phyloP scores from a whole-genome alignment of 2,797 vertebrate species.

The Botia almorhae region DNA sequence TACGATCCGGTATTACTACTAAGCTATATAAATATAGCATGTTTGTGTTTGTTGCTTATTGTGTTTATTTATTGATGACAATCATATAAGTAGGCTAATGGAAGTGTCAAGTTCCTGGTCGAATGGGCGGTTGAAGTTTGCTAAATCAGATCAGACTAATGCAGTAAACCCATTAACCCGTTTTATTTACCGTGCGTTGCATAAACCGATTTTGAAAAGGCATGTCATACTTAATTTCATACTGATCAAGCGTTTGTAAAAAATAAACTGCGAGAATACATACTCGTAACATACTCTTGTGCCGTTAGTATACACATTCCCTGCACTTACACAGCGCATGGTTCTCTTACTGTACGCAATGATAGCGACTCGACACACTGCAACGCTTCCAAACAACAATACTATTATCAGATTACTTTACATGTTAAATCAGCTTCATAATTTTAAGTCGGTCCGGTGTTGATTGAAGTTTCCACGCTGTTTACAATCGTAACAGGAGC shows the following conservation, averaged over 20 bases:
- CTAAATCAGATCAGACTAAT: neutral
- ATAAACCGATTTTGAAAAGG: neutral
- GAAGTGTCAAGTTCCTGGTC: neutral
- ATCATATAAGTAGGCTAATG: neutral
- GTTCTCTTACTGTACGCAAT: too few relatives aligned
- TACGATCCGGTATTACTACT: too few relatives aligned
- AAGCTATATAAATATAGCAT: neutral
- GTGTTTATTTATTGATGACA: neutral
- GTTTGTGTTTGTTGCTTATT: neutral
- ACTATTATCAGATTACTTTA: too few relatives aligned
- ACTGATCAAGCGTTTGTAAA: neutral
- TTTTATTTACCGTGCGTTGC: neutral
- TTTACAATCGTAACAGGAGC: conserved; percentile 72
- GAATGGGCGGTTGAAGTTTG: neutral
- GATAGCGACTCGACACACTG: too few relatives aligned
- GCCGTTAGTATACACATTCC: too few relatives aligned
- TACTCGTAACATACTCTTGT: too few relatives aligned
- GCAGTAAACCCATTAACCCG: neutral
- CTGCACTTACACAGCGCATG: too few relatives aligned
- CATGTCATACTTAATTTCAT: neutral
- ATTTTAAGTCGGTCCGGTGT: neutral
- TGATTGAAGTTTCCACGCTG: conserved; percentile 28
- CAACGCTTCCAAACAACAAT: too few relatives aligned
- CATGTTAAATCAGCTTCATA: neutral
- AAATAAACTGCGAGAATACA: too few relatives aligned